Evolutionary conservation across 1,140 invertebrate species (phyloP), one percentile per base, ranked within the genome.

Genomic region (Bombus fervidus): DNA sequence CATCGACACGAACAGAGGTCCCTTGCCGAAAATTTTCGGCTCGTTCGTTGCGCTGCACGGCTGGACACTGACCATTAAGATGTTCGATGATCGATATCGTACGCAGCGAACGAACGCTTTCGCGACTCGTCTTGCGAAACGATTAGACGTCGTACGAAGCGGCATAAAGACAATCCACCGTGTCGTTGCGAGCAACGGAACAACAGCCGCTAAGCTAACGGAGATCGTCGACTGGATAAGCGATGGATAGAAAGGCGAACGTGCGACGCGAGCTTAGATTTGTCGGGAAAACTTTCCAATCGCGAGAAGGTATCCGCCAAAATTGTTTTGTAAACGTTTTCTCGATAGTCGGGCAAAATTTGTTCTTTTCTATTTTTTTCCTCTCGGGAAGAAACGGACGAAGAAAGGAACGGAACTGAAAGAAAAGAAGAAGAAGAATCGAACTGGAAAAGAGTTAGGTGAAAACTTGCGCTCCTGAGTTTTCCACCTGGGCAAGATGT

Each of bases 301-400:
- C 71, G 37, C 66, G 72, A 39, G 39, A 81, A 73, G 28, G 15
- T 73, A 41, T 78, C 62, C 66, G 73, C 53, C 74, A 47, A 59
- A 73, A 90, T 87, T 87, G 86, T 90, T 89, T 90, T 10, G 39
- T 77, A 79, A 90, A 87, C 53, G 81, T 82, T 86, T 62, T 15
- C 62, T 37, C 57, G 69, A 84, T 66, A 28, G 53, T 62, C 31
- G 59, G 22, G 6, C 43, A n/a, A 64, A 13, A 79, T 39, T 41
- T 41, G 22, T 71, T 71, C 18, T 28, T 41, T 22, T n/a, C 81
- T 82, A 18, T 71, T 64, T 81, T 81, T 66, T 34, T 69, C 18
- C 59, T 18, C 15, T 15, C 68, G 10, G 68, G 34, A 39, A 12
- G 22, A 25, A 39, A 25, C 31, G 31, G 22, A 39, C 31, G 31